These are phyloP conservation scores for Rhinatrema bivittatum DNA, from an alignment of 2,797 vertebrate genomes.

Conservation along the genomic window DNA sequence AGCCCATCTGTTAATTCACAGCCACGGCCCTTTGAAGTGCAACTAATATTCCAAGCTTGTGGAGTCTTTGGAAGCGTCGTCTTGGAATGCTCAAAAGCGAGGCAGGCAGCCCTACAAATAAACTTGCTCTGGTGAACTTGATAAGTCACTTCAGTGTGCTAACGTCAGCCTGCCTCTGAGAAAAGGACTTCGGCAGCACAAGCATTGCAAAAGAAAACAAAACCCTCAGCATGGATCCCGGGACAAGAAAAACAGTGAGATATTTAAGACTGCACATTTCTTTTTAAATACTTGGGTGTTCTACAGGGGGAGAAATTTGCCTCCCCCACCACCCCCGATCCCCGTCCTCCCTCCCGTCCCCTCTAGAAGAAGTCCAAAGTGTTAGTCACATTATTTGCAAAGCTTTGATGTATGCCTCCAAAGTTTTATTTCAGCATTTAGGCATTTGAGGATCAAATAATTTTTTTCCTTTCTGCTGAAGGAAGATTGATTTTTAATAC, in stretches of 20 bases:
- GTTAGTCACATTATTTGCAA: constrained; percentile 76
- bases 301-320: constrained; percentile 53
- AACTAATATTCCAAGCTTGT: constrained; percentile 48
- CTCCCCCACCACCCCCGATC: constrained; percentile 5
- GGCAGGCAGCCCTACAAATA: constrained; percentile 58
- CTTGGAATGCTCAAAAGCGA: constrained; percentile 45
- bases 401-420: constrained; percentile 71
- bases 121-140: constrained; percentile 52
- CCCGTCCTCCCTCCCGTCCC: constrained; percentile 33
- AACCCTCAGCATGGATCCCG: constrained; percentile 64
- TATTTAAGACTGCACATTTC: constrained; percentile 64
- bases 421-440: constrained; percentile 60
- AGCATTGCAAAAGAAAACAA: constrained; percentile 87
- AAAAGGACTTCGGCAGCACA: constrained; percentile 48
- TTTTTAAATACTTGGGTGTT: constrained; percentile 80
- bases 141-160: constrained; percentile 35
- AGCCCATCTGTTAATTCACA: constrained; percentile 36
- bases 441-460: constrained; percentile 61
- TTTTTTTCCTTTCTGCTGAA: constrained; percentile 55
- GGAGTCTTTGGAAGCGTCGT: constrained; percentile 43
- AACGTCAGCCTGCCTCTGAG: constrained; percentile 59
- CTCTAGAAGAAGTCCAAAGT: constrained; percentile 61
- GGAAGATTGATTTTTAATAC: constrained; percentile 47
- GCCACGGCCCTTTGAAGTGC: constrained; percentile 55
- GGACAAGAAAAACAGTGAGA: constrained; percentile 67